Evolutionary conservation across 2,888 invertebrate genomes (phyloP), one percentile per base, ranked within the genome.

Genomic region (Falcaria lacertinaria): DNA sequence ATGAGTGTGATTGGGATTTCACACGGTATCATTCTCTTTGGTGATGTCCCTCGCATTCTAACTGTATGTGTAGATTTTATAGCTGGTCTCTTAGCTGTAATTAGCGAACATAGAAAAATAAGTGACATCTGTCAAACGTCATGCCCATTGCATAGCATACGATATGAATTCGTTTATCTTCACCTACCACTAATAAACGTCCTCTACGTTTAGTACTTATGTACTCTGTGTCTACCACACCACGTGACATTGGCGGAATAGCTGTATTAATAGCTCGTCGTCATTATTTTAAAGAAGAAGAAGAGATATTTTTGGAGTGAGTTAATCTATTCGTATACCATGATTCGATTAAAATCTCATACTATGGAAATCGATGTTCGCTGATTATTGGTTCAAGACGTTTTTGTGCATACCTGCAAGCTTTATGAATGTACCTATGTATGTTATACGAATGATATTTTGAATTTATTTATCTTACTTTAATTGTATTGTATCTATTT

Each of bases 371-470:
- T 34, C 13, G 25, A 15, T 19, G 62, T 72, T 75, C 69, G 69
- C 69, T 73, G 75, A 62, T 58, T 50, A 58, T 52, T 11, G 48
- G 49, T 58, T 49, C 59, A 63, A 63, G 60, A 56, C 44, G 48
- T 60, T 55, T 54, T 53, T 69, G 65, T 74, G 65, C 70, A 74
- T 74, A 75, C 69, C 72, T 75, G 62, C 64, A 78, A 80, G 74
- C 74, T 81, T 80, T 79, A 80, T 75, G 71, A 67, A 74, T 75
- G 80, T 78, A 80, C 72, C 74, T 77, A 74, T 64, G 71, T 70
- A 78, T 71, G 69, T 65, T 70, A 74, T 65, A 72, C 57, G 73
- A 68, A 79, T 70, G 66, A 72, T 70, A 71, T 69, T 64, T 67
- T 71, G 64, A 69, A 72, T 69, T 75, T 78, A 81, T 80, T 82